phyloP scores from a whole-genome alignment of 1,140 invertebrate genomes.

The Metaphire vulgaris region DNA sequence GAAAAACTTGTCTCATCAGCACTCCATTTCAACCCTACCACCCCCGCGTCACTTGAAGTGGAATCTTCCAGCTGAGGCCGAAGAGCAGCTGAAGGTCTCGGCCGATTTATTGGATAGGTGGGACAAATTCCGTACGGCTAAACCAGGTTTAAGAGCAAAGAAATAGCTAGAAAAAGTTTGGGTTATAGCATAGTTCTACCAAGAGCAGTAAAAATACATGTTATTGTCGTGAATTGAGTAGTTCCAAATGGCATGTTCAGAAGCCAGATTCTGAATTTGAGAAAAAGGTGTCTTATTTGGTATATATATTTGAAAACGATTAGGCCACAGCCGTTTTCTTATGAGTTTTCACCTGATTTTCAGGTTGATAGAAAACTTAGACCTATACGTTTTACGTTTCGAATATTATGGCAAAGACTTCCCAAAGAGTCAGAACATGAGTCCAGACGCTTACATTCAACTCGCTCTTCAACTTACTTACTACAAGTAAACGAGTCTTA shows the following conservation, averaged over 20 bases:
- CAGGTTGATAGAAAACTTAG: slow-evolving; percentile 78
- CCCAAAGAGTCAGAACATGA: slow-evolving; percentile 82
- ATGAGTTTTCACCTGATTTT: too few species aligned
- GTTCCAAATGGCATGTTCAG: too few species aligned
- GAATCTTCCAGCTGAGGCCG: slow-evolving; percentile 64
- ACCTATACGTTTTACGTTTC: slow-evolving; percentile 80
- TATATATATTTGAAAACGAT: too few species aligned
- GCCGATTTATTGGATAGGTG: slow-evolving; percentile 69
- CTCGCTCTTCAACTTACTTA: slow-evolving; percentile 89
- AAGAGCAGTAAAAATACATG: too few species aligned
- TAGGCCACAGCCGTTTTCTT: too few species aligned
- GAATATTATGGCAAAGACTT: slow-evolving; percentile 85
- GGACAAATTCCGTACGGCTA: too few species aligned
- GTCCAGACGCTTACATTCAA: slow-evolving; percentile 94
- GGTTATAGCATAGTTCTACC: too few species aligned
- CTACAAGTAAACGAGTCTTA: slow-evolving; percentile 88
- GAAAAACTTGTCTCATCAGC: slow-evolving; percentile 39
- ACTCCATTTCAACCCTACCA: slow-evolving; percentile 57
- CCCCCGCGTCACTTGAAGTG: slow-evolving; percentile 68
- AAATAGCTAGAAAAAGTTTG: too few species aligned
- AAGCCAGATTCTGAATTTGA: too few species aligned
- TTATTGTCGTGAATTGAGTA: too few species aligned
- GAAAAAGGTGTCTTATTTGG: too few species aligned
- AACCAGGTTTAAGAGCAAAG: too few species aligned
- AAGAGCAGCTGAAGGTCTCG: slow-evolving; percentile 65